phyloP scores from a whole-genome alignment of 2,113 vertebrate species.

The Fulmarus glacialis region DNA sequence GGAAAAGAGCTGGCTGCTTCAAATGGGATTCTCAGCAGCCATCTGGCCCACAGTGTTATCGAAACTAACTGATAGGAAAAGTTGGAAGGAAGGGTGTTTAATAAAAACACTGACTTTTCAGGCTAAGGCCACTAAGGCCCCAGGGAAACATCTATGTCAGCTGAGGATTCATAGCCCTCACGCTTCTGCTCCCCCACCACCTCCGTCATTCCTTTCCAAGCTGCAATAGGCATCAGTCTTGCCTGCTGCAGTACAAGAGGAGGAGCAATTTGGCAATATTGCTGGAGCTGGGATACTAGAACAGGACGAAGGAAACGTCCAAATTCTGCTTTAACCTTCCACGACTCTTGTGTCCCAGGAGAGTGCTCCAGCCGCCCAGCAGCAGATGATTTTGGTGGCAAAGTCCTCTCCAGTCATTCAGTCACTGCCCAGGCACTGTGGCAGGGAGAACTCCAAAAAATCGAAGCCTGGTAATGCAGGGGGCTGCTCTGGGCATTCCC shows the following conservation, averaged over 20 bases:
- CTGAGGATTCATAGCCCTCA: neutral
- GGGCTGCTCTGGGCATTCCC: neutral
- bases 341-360: neutral
- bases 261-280: neutral
- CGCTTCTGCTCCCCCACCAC: neutral
- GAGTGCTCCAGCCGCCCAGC: neutral
- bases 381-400: neutral
- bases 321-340: neutral
- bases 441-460: neutral
- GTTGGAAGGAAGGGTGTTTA: neutral
- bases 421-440: neutral
- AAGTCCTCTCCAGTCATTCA: fast-evolving
- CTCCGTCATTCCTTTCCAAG: neutral
- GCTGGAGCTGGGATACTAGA: neutral
- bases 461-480: neutral
- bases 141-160: neutral
- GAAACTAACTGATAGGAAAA: neutral
- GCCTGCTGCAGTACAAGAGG: neutral
- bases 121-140: neutral
- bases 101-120: neutral
- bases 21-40: neutral
- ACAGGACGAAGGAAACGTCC: neutral
- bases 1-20: neutral
- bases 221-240: neutral
- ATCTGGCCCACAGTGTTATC: neutral